Conservation (phyloP, 1,140 invertebrate genomes). For the Drosophila parabipectinata region DNA sequence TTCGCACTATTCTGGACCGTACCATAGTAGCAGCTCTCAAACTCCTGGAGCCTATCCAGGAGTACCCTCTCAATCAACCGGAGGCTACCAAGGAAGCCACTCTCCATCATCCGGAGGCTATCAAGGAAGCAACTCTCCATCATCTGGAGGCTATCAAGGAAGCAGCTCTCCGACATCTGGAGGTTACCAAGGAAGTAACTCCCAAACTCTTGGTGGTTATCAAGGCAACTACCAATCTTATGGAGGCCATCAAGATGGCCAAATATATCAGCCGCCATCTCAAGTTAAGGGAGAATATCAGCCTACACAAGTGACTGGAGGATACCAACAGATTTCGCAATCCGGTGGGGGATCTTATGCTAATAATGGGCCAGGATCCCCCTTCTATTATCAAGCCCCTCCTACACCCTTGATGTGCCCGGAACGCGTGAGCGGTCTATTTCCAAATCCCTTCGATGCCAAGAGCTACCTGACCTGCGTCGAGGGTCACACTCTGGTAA, state of each 20-base stretch:
- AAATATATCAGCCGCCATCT: background rate
- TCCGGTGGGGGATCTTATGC: background rate
- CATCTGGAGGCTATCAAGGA: background rate
- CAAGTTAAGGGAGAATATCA: background rate
- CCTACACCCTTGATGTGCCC: slow-evolving; percentile 48
- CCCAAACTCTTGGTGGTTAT: background rate
- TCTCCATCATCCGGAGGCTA: no score
- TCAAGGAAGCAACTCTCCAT: background rate
- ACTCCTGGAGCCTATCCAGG: background rate
- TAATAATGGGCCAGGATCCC: background rate
- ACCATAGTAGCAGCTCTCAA: background rate
- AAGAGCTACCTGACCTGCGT: slow-evolving; percentile 87
- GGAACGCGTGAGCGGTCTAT: slow-evolving; percentile 45
- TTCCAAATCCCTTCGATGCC: slow-evolving; percentile 85
- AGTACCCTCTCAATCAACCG: background rate
- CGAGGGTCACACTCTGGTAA: slow-evolving; percentile 84
- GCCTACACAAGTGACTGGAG: background rate
- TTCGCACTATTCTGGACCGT: background rate
- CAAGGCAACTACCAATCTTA: background rate
- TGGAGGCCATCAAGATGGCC: no score
- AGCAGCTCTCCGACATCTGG: background rate
- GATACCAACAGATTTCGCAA: background rate
- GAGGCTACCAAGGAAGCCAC: background rate
- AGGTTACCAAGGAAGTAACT: background rate
- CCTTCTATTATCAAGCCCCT: background rate